A percentile compares a stretch with the other conserved stretches of the same genome.
phyloP scores from a whole-genome alignment of 2,113 vertebrate species.

The Pachyramphus minor region DNA sequence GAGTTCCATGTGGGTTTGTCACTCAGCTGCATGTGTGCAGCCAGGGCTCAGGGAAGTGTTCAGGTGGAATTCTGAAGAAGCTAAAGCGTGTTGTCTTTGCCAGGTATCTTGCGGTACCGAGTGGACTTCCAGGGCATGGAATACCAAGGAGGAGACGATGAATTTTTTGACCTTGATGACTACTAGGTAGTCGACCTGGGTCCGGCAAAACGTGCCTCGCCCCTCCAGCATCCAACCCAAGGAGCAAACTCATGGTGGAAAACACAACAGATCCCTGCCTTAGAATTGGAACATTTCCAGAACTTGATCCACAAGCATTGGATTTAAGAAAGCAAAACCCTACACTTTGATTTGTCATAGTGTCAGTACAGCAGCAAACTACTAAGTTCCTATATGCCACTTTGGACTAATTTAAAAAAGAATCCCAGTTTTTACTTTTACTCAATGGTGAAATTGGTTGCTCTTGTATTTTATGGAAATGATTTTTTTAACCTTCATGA shows the following conservation, averaged over 20 bases:
- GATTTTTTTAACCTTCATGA: constrained; percentile 97
- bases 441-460: constrained; percentile 89
- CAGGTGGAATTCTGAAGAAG: background rate
- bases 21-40: fast-evolving
- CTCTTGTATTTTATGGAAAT: constrained; percentile 98
- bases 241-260: constrained; percentile 82
- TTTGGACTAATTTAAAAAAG: constrained; percentile 87
- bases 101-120: constrained; percentile 99
- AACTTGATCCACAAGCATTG: constrained; percentile 84
- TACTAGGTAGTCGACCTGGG: constrained; percentile 99
- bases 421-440: constrained; percentile 93
- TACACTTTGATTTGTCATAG: constrained; percentile 90
- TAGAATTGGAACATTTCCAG: constrained; percentile 94
- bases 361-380: constrained; percentile 88
- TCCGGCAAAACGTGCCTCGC: constrained; percentile 83
- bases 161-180: constrained; percentile 99
- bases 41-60: background rate
- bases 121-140: constrained; percentile 99
- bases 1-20: fast-evolving
- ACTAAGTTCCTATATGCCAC: constrained; percentile 82
- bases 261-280: constrained; percentile 90
- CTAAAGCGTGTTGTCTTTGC: constrained; percentile 28
- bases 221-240: constrained; percentile 87
- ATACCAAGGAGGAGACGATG: constrained; percentile 97
- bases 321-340: constrained; percentile 83